phyloP scores from a whole-genome alignment of 1,140 invertebrate genomes.

The Bombus impatiens region DNA sequence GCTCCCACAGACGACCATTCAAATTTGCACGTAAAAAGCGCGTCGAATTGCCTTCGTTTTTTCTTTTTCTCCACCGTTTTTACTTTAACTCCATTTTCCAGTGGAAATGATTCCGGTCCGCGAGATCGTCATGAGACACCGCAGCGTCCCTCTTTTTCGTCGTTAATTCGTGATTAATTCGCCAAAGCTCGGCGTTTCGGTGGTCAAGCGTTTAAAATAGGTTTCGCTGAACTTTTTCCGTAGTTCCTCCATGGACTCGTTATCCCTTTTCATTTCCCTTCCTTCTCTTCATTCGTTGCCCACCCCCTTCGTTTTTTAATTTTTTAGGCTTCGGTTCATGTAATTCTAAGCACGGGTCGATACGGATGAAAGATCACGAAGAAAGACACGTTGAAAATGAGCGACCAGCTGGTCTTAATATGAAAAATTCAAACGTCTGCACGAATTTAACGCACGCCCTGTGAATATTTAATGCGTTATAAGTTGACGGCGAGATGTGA shows the following conservation, averaged over 20 bases:
- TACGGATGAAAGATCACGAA: no score
- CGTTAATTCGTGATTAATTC: constrained; percentile 47
- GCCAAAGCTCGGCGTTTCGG: background rate
- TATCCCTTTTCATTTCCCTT: background rate
- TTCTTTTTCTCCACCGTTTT: background rate
- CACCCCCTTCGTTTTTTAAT: background rate
- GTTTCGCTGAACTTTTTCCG: background rate
- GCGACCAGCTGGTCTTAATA: background rate
- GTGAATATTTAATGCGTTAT: constrained; percentile 45
- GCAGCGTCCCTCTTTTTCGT: background rate
- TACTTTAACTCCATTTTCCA: constrained; percentile 19
- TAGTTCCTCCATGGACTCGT: background rate
- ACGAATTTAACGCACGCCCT: constrained; percentile 28
- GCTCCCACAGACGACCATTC: background rate
- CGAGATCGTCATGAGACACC: background rate
- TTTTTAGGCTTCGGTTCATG: no score
- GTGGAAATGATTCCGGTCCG: background rate
- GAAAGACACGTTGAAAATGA: background rate
- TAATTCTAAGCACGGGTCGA: background rate
- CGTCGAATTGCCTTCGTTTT: constrained; percentile 22
- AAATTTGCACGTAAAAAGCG: constrained; percentile 30
- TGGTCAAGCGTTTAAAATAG: constrained; percentile 8
- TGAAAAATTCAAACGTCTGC: constrained; percentile 40
- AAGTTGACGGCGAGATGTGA: constrained; percentile 38
- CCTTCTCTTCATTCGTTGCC: no score